phyloP scores from a whole-genome alignment of 2,113 vertebrate genomes.

The Sceloporus undulatus region DNA sequence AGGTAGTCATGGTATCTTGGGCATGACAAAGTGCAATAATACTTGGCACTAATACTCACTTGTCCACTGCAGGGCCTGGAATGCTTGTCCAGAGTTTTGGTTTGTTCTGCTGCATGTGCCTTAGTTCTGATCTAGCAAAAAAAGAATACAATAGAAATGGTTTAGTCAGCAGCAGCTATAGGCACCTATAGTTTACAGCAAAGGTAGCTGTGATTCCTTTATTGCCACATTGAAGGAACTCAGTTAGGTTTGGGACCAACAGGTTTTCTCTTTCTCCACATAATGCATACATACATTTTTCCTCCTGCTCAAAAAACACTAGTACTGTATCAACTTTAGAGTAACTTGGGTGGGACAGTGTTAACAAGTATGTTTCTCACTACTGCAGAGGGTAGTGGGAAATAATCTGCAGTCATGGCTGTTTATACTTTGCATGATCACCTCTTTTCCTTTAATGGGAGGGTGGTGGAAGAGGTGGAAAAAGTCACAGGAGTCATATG shows the following conservation, averaged over 20 bases:
- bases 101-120: conserved; percentile 8
- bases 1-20: not conserved
- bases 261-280: not conserved
- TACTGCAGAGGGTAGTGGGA: not conserved
- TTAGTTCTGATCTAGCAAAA: conserved; percentile 2
- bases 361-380: not conserved
- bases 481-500: not conserved
- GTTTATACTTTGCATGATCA: not conserved
- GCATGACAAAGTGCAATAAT: not conserved
- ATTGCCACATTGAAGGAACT: not conserved
- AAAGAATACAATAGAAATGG: not conserved
- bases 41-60: conserved; percentile 4
- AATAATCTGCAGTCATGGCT: not conserved
- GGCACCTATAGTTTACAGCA: not conserved
- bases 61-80: not conserved
- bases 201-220: not conserved
- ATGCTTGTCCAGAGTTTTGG: not conserved
- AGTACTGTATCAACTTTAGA: not conserved
- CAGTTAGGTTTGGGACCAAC: not conserved
- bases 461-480: not conserved
- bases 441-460: not conserved
- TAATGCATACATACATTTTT: not conserved
- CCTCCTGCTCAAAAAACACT: not conserved
- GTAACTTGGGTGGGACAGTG: not conserved
- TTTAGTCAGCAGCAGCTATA: not conserved